These are phyloP conservation scores for Aptenodytes forsteri DNA, from an alignment of 2,113 vertebrate genomes.

Conservation along the genomic window DNA sequence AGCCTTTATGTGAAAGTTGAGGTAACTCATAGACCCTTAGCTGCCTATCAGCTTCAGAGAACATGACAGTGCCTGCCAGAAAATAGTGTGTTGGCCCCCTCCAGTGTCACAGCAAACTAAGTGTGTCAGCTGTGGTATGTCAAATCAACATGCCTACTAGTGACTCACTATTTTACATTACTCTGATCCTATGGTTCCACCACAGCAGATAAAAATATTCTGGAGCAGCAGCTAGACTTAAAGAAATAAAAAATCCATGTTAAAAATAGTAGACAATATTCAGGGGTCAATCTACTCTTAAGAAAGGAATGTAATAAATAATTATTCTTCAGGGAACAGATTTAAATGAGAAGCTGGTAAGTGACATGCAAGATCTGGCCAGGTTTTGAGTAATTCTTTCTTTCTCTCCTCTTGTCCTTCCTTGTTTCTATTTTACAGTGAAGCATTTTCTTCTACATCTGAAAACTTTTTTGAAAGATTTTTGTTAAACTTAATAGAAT, in stretches of 20 bases:
- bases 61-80: background rate
- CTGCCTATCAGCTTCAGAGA: background rate
- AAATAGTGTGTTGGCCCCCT: background rate
- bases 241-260: background rate
- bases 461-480: accelerated
- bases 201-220: background rate
- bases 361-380: background rate
- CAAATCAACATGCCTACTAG: background rate
- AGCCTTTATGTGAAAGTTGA: background rate
- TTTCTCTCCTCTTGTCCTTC: background rate
- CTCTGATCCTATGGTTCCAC: background rate
- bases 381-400: background rate
- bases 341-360: background rate
- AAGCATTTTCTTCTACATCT: background rate
- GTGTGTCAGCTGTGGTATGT: background rate
- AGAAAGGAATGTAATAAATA: background rate
- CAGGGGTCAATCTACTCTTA: background rate
- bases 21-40: background rate
- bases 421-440: background rate
- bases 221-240: background rate
- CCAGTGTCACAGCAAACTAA: background rate
- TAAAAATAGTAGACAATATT: background rate
- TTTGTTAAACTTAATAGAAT: background rate
- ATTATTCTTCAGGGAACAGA: background rate
- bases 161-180: background rate